A percentile compares a stretch with the other conserved stretches of the same genome.
phyloP scores from a whole-genome alignment of 53 echinoderm and acorn worm genomes.

The Zoroaster sp. region DNA sequence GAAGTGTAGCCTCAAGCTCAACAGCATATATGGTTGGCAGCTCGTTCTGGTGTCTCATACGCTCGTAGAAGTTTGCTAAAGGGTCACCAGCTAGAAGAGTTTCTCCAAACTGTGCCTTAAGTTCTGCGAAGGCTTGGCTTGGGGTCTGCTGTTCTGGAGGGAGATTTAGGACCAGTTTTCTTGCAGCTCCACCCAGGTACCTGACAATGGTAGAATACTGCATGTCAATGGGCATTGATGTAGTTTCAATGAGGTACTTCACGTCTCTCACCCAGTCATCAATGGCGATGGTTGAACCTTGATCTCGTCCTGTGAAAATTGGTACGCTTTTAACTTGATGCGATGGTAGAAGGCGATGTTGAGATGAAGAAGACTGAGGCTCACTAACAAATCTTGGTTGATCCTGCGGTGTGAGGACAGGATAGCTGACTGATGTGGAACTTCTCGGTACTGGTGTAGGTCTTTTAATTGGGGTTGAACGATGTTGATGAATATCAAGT shows the following conservation, averaged over 20 bases:
- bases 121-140: constrained; percentile 29
- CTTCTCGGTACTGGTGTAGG: background rate
- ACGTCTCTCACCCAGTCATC: constrained; percentile 46
- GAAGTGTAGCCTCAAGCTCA: background rate
- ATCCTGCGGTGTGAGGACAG: background rate
- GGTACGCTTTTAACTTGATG: constrained; percentile 15
- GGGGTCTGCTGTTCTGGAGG: background rate
- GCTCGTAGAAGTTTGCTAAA: constrained; percentile 13
- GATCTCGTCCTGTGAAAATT: background rate
- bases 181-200: constrained; percentile 39
- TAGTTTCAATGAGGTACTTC: background rate
- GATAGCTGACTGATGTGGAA: background rate
- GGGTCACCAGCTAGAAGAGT: background rate
- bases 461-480: no score
- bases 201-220: constrained; percentile 3
- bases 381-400: background rate
- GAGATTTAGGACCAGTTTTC: constrained; percentile 35
- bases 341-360: background rate
- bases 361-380: background rate
- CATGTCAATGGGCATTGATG: background rate
- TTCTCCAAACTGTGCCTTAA: constrained; percentile 34
- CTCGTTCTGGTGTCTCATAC: background rate
- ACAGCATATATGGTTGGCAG: background rate
- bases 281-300: background rate
- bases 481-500: no score